Evolutionary conservation across 2,113 vertebrate species (phyloP), one percentile per base, ranked within the genome.

Genomic region (Machaerirhynchus nigripectus): DNA sequence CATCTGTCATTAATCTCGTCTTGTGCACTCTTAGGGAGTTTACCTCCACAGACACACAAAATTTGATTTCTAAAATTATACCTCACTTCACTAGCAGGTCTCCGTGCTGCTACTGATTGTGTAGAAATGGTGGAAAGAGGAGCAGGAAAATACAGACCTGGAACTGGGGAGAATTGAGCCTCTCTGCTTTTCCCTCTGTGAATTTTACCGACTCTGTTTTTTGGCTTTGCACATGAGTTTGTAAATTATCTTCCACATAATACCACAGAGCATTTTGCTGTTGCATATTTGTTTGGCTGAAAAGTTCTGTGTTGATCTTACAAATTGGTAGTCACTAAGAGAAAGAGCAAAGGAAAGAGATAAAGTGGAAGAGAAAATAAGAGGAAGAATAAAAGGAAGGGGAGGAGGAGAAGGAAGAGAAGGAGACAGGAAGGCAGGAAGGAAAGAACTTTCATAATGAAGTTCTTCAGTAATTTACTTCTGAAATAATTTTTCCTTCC

Each of bases 31-130:
- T 79, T 22, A 30, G 26, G 14, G 24, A 79, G 22, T n/a, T 39
- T 18, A 76, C 7, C 2, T 52, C 39, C 39, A 37, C 23, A 71
- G 22, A 64, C 21, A 15, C 22, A 39, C 26, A 50, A 67, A 78
- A 13, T 37, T 13, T 39, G 22, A 49, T 74, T 91, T 93, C 13
- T 20, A 55, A 24, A 61, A 57, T 30, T 40, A 42, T 5, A 35
- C 5, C 21, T 5, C 9, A 10, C 37, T 30, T 52, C 40, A 21
- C 17, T 53, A 44, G 42, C 42, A 44, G 40, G 5, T n/a, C 6
- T 80, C 46, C 0, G 0, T n/a, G 15, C 2, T 88, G 8, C 6
- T 27, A 0, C 2, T 27, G 9, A 44, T 30, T 19, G 12, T 7
- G 20, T 11, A 46, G 31, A 78, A 87, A 69, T 10, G 4, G 3